Evolutionary conservation across 2,113 vertebrate genomes (phyloP).

Genomic region (Apaloderma vittatum): DNA sequence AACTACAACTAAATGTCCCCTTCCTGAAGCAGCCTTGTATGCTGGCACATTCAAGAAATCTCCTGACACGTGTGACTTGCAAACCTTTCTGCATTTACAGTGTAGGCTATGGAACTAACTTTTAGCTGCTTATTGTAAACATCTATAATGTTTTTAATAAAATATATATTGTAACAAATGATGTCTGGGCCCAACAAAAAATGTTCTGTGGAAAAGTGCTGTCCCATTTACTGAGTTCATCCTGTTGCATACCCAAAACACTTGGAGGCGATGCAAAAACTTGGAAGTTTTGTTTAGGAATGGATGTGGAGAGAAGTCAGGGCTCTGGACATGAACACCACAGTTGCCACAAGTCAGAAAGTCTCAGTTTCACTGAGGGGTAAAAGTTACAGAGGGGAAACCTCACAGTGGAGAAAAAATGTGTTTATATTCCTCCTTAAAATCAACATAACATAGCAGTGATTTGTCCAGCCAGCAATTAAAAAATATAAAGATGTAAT

Average conservation of each 20-base stretch:
- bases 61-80: background rate
- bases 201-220: background rate
- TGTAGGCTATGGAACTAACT: background rate
- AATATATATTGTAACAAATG: background rate
- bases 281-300: background rate
- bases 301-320: background rate
- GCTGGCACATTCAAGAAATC: background rate
- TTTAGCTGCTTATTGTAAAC: background rate
- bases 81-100: background rate
- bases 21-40: background rate
- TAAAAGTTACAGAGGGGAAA: background rate
- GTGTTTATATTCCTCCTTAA: background rate
- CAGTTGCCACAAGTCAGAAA: background rate
- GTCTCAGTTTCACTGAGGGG: background rate
- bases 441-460: background rate
- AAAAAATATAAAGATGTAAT: background rate
- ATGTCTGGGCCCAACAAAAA: background rate
- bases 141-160: background rate
- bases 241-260: rapidly evolving
- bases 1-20: background rate
- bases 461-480: background rate
- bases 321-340: background rate
- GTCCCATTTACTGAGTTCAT: background rate
- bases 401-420: rapidly evolving
- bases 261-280: background rate